Evolutionary conservation across 2,113 vertebrate genomes (phyloP), one percentile per base, ranked within the genome.

Genomic region (Mola mola): DNA sequence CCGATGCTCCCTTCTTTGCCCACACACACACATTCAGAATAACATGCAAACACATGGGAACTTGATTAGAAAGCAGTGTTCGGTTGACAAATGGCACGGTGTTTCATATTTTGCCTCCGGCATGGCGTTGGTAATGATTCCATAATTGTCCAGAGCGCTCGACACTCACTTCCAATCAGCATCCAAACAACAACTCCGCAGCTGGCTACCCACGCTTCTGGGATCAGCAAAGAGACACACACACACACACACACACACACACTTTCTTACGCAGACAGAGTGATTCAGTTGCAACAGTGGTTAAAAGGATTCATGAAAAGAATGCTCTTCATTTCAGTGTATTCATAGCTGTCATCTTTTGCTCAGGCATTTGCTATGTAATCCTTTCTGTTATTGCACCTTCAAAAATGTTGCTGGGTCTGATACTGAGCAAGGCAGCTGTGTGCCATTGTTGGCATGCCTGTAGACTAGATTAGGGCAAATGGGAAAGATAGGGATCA

Each of bases 91-190:
- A 88, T 88, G 79, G 81, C 78, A 72, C 16, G 8, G 75, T 79
- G 85, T 79, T n/a, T 88, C 81, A 84, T 89, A 83, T 87, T 87
- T 81, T 84, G 89, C 88, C 90, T 81, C 81, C 49, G 76, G 87
- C 83, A 42, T 44, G 69, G 79, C 36, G n/a, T 44, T 15, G 46
- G 81, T 90, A 89, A 90, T 90, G 87, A 90, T 88, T 81, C 86
- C 81, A 69, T 89, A 87, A 87, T 89, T 90, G 89, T 89, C 82
- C 82, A 66, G 82, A 83, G 70, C 78, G 67, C 74, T 86, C 78
- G 80, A 82, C 75, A 72, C 74, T 89, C 87, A 82, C 83, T 88
- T 90, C 82, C 78, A 90, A 90, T 88, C 87, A 88, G 75, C 82
- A 82, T 88, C 81, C 74, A 73, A 72, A 67, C 57, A 40, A 40